Evolutionary conservation across 2,888 invertebrate genomes (phyloP).

Genomic region (Scaptomyza polygonia): DNA sequence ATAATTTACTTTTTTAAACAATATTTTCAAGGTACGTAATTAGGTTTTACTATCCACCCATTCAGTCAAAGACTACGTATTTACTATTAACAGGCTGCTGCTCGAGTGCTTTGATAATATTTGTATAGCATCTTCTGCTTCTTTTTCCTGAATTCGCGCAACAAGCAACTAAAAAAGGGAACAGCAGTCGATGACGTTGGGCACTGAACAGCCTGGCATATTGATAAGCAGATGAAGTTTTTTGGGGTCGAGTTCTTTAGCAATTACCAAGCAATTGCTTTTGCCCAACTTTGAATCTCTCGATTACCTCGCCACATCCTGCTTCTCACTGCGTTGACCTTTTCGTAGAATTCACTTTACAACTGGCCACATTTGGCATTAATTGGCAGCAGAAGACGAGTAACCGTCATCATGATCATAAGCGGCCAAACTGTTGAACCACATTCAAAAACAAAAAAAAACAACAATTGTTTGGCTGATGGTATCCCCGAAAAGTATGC

Average conservation of each 20-base stretch:
- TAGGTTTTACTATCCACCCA: too few species aligned
- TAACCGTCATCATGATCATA: conserved; percentile 33
- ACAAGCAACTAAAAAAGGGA: conserved; percentile 4
- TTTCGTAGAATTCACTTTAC: conserved; percentile 36
- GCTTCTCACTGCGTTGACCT: conserved; percentile 25
- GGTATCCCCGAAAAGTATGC: conserved; percentile 49
- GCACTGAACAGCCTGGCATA: conserved; percentile 39
- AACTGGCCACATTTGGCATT: conserved; percentile 58
- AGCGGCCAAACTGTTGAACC: conserved; percentile 5
- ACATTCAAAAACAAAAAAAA: conserved; percentile 43
- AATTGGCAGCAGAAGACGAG: conserved; percentile 56
- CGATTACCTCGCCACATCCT: background rate
- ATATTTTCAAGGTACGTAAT: too few species aligned
- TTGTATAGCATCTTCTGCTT: conserved; percentile 56
- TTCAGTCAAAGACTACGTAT: too few species aligned
- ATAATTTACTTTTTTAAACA: too few species aligned
- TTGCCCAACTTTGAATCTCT: conserved; percentile 20
- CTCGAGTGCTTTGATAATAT: conserved; percentile 32
- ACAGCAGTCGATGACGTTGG: conserved; percentile 33
- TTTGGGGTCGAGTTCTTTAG: conserved; percentile 33
- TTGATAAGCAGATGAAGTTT: conserved; percentile 61
- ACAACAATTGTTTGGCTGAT: conserved; percentile 31
- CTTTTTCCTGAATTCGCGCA: conserved; percentile 32
- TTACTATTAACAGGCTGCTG: too few species aligned
- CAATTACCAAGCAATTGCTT: conserved; percentile 66